These are phyloP conservation scores for Ictalurus furcatus DNA, from an alignment of 2,113 vertebrate genomes.

Conservation along the genomic window DNA sequence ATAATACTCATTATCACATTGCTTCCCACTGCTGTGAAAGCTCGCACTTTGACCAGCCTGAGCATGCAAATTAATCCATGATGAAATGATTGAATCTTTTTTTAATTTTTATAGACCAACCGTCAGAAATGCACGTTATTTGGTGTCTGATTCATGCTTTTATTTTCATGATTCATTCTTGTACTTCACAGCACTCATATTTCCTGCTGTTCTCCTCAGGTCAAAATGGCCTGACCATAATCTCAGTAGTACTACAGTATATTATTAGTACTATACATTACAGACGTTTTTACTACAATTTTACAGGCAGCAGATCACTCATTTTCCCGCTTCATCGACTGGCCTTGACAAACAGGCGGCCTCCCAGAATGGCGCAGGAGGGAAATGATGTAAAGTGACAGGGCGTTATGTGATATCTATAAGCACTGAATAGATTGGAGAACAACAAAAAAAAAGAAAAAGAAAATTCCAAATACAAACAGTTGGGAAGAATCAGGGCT, in stretches of 20 bases:
- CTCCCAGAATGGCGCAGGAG: constrained; percentile 59
- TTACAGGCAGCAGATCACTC: background rate
- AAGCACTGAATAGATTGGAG: constrained; percentile 55
- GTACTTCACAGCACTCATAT: background rate
- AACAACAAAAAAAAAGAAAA: constrained; percentile 19
- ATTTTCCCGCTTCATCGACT: constrained; percentile 28
- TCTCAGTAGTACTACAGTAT: background rate
- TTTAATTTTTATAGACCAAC: background rate
- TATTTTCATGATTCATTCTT: background rate
- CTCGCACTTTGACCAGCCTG: background rate
- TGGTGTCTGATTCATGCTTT: background rate
- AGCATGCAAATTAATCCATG: background rate
- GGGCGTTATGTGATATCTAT: constrained; percentile 66
- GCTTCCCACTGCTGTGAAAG: background rate
- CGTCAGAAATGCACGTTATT: background rate
- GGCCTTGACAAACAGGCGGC: background rate
- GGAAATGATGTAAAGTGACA: constrained; percentile 62
- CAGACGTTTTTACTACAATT: background rate
- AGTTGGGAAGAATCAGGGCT: constrained; percentile 40
- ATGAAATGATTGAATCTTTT: background rate
- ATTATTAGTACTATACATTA: background rate
- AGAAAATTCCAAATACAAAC: constrained; percentile 33
- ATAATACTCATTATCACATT: background rate
- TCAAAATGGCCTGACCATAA: background rate
- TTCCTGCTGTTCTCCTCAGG: background rate